Evolutionary conservation across 2,797 vertebrate genomes (phyloP), one percentile per base, ranked within the genome.

Genomic region (Thripadectes ignobilis): DNA sequence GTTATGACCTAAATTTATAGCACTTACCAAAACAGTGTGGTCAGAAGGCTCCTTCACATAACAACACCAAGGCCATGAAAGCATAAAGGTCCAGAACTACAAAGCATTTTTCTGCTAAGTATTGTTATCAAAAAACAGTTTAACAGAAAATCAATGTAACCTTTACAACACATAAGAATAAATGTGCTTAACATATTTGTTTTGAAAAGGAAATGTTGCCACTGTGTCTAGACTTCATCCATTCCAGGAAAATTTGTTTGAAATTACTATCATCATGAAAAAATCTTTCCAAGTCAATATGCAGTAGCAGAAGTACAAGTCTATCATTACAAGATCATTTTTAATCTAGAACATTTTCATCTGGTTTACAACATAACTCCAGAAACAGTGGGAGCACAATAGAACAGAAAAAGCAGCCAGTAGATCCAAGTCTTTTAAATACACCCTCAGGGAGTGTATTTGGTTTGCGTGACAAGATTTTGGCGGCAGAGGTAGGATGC

Each of bases 61-160:
- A 30, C 12, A 73, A 30, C 30, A 41, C 5, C 26, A 68, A 63
- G 23, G 32, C 55, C 52, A 67, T 32, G 48, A 69, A 82, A 62
- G 10, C 24, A 39, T 22, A 17, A 69, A 57, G 19, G 24, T 27
- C 5, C 49, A 71, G 49, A 49, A 58, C 10, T 38, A 49, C 6
- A 59, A 66, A 83, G 3, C 7, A 23, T 74, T 88, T 82, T 77
- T 72, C 65, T 63, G 23, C 22, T 30, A 67, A 59, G 10, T 39
- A 11, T 27, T 65, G 45, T 54, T 83, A 83, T 76, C 14, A 88
- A 74, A 69, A 67, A 41, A 6, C 7, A 74, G 2, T 74, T 90
- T 57, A 92, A 90, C 12, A 84, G 66, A 92, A 95, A 78, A 85
- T 67, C 83, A 67, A 22, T 81, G 62, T 58, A 88, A 83, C 34